Base-by-base conservation (phyloP, 1,140 invertebrate species). In the Nasonia longicornis region DNA sequence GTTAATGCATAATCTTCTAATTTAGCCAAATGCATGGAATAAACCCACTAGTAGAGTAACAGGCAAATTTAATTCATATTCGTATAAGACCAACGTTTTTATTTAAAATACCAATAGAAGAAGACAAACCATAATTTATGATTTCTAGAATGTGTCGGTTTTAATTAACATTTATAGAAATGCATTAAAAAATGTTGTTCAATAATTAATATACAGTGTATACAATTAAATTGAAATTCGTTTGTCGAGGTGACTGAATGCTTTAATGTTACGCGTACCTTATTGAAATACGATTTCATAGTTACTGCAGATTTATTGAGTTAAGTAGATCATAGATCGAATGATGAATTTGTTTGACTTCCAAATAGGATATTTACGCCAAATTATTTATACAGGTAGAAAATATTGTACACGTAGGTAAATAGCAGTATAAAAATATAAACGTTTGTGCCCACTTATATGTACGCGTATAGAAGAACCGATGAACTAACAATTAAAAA, bases 311-410 rank as follows among this genome's bases (percentile, higher is more conserved):
- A 48, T 11, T 26, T 22, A n/a, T 73, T 73, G n/a, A 69, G 16
- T 77, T 48, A 6, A 69, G 48, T 31, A 69, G 45, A 16, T 4
- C 10, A 35, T 77, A 69, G 64, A 16, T 66, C 38, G 11, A 26
- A 26, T 26, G 26, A 26, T 31, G 35, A 29, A 78, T 71, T 78
- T 70, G 22, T 78, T 52, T 52, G n/a, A 70, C 67, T 78, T 78
- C 74, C 74, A 66, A 38, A 14, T 64, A 76, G 38, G 71, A 70
- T 0, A 45, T 52, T 58, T 78, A 52, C 77, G 77, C 77, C 77
- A 80, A 80, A 80, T 75, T 80, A 80, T 58, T 75, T 11, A 69
- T 80, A 35, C 45, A 80, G n/a, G 14, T 75, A 75, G 64, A 45
- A 29, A 69, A 2, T 20, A 22, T 69, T 80, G 38, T 69, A 69